Base-by-base conservation (phyloP, 2,113 vertebrate genomes). In the Tetraodon nigroviridis region DNA sequence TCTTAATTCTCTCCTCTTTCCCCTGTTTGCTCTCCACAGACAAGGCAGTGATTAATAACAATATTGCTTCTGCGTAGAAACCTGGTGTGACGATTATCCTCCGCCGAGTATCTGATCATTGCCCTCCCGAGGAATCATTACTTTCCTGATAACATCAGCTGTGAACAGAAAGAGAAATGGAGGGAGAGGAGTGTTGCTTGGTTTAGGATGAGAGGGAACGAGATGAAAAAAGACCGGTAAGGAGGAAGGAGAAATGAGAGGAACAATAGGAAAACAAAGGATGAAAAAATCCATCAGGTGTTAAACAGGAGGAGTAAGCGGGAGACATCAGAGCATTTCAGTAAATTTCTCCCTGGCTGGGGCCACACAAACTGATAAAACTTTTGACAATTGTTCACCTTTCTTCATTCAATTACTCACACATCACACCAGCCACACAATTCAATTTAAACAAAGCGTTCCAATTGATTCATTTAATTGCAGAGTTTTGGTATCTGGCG, bases 71-170 rank as follows among this genome's bases (percentile, higher is more conserved):
- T 3, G 0, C 46, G 32, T 73, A 68, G 57, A 64, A 58, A 32
- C 62, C 53, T 42, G 0, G 40, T 45, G 64, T 0, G 68, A 61
- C 67, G 75, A 78, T 83, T 81, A 80, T 79, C 73, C 55, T 67
- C 58, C 46, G 45, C 42, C 10, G 27, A 73, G 64, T 55, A 50
- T 63, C 76, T 56, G 64, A 79, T 82, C 71, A 69, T 62, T 49
- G 61, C 75, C 50, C 46, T 57, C 60, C 46, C 41, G 18, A 51
- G 50, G 56, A 76, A 73, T 77, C 73, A 83, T 81, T 77, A 66
- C 51, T 57, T 47, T 42, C 44, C 56, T 46, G 46, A n/a, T 17
- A 18, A 48, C 17, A 48, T 18, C 46, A 20, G 8, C 17, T 6
- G n/a, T 11, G 46, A 19, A 19, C 6, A 19, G 46, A 18, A 48